Conservation (phyloP, 2,113 vertebrate species). For the Crotalus tigris region DNA sequence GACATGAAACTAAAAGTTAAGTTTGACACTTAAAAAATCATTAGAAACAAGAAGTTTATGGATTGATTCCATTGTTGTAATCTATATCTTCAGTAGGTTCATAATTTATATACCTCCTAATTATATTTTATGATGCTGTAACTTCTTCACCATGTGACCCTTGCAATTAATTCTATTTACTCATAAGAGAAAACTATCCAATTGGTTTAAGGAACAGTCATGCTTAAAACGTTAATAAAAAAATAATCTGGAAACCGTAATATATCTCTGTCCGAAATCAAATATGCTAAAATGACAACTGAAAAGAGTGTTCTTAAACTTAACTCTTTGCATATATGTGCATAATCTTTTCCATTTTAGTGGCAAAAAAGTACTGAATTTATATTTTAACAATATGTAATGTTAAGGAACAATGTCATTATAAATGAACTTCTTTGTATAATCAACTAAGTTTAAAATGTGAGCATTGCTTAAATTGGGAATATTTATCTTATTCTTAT, state of each 20-base stretch:
- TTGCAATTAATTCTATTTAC: constrained; percentile 13
- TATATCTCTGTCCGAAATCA: neutral
- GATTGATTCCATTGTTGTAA: neutral
- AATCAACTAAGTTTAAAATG: neutral
- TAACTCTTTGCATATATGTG: neutral
- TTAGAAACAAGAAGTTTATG: neutral
- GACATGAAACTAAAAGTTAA: neutral
- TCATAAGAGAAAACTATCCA: constrained; percentile 9
- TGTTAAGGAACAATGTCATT: neutral
- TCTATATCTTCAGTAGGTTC: neutral
- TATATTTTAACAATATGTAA: neutral
- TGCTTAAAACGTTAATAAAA: neutral
- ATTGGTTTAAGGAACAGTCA: constrained; percentile 4
- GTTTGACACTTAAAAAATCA: neutral
- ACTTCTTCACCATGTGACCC: neutral
- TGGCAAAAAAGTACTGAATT: neutral
- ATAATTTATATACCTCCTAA: neutral
- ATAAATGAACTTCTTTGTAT: neutral
- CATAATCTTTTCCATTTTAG: neutral
- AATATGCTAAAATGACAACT: neutral
- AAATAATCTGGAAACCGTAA: neutral
- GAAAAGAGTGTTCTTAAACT: neutral
- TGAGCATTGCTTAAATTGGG: neutral
- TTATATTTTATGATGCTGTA: constrained; percentile 7
- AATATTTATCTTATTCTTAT: neutral